Percentiles rank a stretch among this genome's conserved stretches.
Evolutionary conservation across 2,113 vertebrate genomes (phyloP).

Genomic region (Trinectes maculatus): DNA sequence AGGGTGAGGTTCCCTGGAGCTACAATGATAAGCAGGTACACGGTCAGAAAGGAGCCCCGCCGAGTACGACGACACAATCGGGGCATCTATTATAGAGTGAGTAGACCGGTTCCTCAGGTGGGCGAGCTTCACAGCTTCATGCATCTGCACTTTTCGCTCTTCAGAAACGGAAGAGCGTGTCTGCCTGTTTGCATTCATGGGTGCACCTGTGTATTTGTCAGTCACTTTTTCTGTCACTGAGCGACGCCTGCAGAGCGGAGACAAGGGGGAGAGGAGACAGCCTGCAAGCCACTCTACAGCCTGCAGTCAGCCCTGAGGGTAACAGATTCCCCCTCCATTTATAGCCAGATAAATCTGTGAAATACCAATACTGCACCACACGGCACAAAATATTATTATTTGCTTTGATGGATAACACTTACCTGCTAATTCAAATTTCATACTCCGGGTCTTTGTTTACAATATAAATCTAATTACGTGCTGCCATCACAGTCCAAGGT

Average conservation of each 20-base stretch:
- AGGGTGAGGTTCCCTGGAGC: conserved; percentile 43
- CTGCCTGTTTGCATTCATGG: conserved; percentile 17
- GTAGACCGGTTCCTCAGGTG: conserved; percentile 6
- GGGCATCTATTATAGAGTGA: conserved; percentile 25
- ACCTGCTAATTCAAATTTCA: conserved; percentile 82
- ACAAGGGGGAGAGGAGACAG: neutral
- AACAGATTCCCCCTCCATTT: conserved; percentile 47
- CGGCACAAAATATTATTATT: conserved; percentile 79
- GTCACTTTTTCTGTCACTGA: conserved; percentile 38
- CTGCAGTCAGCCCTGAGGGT: conserved; percentile 54
- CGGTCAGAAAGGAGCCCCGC: conserved; percentile 5
- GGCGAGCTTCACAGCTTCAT: conserved; percentile 11
- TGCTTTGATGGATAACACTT: conserved; percentile 82
- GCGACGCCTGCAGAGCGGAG: conserved; percentile 32
- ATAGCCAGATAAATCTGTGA: conserved; percentile 72
- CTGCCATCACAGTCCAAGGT: conserved; percentile 72
- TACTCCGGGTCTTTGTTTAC: conserved; percentile 85
- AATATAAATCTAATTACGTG: conserved; percentile 90
- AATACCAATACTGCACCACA: conserved; percentile 76
- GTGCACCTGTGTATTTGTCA: conserved; percentile 15
- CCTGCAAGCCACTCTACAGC: conserved; percentile 32
- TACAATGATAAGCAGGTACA: conserved; percentile 31
- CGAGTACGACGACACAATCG: conserved; percentile 27
- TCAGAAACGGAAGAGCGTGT: too few relatives aligned
- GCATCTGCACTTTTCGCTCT: conserved; percentile 13